Percentiles rank a stretch among this genome's conserved stretches.
Conservation (phyloP, 2,113 vertebrate species). For the Hippocampus comes region DNA sequence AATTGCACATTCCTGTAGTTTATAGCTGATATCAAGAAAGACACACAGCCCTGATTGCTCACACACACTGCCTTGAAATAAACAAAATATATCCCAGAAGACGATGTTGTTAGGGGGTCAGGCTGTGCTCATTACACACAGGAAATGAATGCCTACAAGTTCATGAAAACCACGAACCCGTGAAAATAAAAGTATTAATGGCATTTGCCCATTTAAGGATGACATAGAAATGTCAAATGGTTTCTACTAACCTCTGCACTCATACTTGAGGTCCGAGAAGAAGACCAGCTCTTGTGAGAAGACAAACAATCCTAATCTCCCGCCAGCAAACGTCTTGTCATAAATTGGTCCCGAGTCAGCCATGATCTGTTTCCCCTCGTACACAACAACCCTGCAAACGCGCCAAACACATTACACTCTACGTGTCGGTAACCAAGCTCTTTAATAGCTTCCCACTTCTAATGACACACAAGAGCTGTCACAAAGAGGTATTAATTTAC, state of each 20-base stretch:
- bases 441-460: not conserved
- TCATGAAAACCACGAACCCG: not conserved
- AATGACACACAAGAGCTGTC: not conserved
- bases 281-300: slow-evolving; percentile 98
- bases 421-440: not conserved
- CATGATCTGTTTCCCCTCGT: slow-evolving; percentile 97
- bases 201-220: not conserved
- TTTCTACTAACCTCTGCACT: slow-evolving; percentile 89
- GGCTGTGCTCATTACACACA: too few relatives aligned
- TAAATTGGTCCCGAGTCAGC: slow-evolving; percentile 93
- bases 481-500: not conserved
- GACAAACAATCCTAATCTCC: slow-evolving; percentile 93
- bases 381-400: slow-evolving; percentile 85
- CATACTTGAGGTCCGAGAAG: slow-evolving; percentile 98
- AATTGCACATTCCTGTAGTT: not conserved
- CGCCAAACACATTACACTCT: not conserved
- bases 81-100: too few relatives aligned
- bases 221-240: not conserved
- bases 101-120: too few relatives aligned
- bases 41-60: not conserved
- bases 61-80: too few relatives aligned
- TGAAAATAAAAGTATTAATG: not conserved
- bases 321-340: slow-evolving; percentile 90
- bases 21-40: not conserved
- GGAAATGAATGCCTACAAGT: not conserved